Percentiles rank a stretch among this genome's conserved stretches.
phyloP scores from a whole-genome alignment of 2,888 invertebrate species.

The Lepeophtheirus nordmannii region DNA sequence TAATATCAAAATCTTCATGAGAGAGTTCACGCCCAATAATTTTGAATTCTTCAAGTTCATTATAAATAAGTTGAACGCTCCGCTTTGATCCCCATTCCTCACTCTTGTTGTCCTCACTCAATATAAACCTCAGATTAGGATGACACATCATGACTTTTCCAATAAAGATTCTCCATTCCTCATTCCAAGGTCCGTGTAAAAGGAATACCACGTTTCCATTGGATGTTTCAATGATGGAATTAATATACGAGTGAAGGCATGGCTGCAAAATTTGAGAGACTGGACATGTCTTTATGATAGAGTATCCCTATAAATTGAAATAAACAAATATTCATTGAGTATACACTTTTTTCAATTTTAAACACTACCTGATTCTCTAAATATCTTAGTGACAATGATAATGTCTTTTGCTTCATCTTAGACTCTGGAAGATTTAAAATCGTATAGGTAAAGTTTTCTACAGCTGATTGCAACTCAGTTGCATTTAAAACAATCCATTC shows the following conservation, averaged over 20 bases:
- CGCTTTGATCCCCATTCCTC: neutral
- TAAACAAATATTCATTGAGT: neutral
- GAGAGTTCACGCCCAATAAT: neutral
- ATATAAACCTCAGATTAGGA: neutral
- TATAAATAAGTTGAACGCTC: neutral
- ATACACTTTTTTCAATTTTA: neutral
- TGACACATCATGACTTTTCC: neutral
- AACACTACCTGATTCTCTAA: neutral
- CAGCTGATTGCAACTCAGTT: constrained; percentile 1
- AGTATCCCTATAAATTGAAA: neutral
- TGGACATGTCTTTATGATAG: neutral
- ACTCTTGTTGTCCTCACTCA: neutral
- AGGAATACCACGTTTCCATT: neutral
- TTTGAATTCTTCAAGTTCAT: neutral
- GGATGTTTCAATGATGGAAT: neutral
- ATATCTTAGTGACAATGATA: neutral
- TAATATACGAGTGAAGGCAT: neutral
- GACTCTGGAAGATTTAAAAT: neutral
- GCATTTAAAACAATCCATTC: neutral
- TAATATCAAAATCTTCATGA: neutral
- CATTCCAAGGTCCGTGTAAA: neutral
- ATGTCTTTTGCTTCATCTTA: neutral
- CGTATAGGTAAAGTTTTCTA: neutral
- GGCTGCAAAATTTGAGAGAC: neutral
- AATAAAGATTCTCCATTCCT: neutral